Evolutionary conservation across 2,888 invertebrate species (phyloP).

Genomic region (Drosophila neonasuta): DNA sequence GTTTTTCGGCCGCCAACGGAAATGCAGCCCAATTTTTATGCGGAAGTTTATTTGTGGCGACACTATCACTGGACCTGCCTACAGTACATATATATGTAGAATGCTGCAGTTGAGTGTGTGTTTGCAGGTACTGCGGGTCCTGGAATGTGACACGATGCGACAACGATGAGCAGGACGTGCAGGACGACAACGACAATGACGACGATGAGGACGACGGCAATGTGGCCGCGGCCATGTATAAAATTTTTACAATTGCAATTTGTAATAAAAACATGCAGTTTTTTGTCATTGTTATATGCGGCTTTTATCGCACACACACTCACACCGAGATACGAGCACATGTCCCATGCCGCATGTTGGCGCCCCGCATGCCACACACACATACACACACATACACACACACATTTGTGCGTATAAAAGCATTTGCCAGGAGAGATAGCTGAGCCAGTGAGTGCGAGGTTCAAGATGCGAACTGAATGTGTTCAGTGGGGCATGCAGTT

Average conservation of each 20-base stretch:
- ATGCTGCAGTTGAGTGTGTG: not conserved
- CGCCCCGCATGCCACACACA: not conserved
- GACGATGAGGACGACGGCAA: conserved; percentile 35
- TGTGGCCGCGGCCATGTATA: conserved; percentile 74
- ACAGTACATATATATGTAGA: conserved; percentile 14
- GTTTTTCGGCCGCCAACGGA: conserved; percentile 38
- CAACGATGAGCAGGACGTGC: conserved; percentile 21
- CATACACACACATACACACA: conserved; percentile 16
- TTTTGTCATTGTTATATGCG: conserved; percentile 72
- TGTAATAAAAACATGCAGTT: conserved; percentile 76
- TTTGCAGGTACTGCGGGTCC: conserved; percentile 40
- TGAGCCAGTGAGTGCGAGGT: not conserved
- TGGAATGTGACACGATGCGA: conserved; percentile 71
- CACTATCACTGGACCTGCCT: conserved; percentile 57
- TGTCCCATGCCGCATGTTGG: conserved; percentile 10
- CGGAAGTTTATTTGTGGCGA: conserved; percentile 75
- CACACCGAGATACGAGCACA: conserved; percentile 23
- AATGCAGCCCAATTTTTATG: conserved; percentile 73
- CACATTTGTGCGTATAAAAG: conserved; percentile 53
- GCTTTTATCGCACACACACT: conserved; percentile 56
- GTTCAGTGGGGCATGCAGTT: conserved; percentile 7
- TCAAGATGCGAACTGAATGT: conserved; percentile 33
- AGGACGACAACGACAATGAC: not conserved
- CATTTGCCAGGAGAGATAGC: conserved; percentile 33
- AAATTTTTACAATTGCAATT: conserved; percentile 77